phyloP scores from a whole-genome alignment of 2,888 invertebrate species.

The Crioceris asparagi region DNA sequence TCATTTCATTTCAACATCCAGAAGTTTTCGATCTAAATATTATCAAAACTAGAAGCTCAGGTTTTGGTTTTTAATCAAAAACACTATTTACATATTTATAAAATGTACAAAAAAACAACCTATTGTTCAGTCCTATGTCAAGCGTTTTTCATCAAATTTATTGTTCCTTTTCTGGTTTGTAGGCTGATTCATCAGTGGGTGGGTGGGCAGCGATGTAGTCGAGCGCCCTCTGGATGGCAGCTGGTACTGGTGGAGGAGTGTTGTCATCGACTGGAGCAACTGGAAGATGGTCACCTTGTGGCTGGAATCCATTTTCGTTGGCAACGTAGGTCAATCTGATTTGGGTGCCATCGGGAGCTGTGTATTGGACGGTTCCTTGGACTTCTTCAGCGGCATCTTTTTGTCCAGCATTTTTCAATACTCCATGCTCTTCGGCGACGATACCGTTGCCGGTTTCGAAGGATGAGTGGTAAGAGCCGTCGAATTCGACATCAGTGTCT shows the following conservation, averaged over 20 bases:
- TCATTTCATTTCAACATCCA: too few species aligned
- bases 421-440: constrained; percentile 34
- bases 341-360: constrained; percentile 40
- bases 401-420: constrained; percentile 37
- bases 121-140: too few species aligned
- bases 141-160: too few species aligned
- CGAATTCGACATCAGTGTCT: constrained; percentile 22
- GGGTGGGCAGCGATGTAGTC: constrained; percentile 55
- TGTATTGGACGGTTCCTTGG: constrained; percentile 37
- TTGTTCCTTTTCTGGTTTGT: too few species aligned
- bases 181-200: too few species aligned
- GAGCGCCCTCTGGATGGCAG: constrained; percentile 53
- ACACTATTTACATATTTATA: too few species aligned
- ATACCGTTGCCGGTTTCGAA: constrained; percentile 52
- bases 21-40: too few species aligned
- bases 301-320: constrained; percentile 44
- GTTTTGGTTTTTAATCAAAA: too few species aligned
- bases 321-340: constrained; percentile 23
- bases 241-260: constrained; percentile 57
- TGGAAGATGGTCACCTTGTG: constrained; percentile 48
- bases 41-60: too few species aligned
- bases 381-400: constrained; percentile 20
- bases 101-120: too few species aligned
- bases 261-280: constrained; percentile 53
- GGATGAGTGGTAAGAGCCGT: constrained; percentile 37